Evolutionary conservation across 2,888 invertebrate genomes (phyloP).

Genomic region (Lepetodrilus schrolli): DNA sequence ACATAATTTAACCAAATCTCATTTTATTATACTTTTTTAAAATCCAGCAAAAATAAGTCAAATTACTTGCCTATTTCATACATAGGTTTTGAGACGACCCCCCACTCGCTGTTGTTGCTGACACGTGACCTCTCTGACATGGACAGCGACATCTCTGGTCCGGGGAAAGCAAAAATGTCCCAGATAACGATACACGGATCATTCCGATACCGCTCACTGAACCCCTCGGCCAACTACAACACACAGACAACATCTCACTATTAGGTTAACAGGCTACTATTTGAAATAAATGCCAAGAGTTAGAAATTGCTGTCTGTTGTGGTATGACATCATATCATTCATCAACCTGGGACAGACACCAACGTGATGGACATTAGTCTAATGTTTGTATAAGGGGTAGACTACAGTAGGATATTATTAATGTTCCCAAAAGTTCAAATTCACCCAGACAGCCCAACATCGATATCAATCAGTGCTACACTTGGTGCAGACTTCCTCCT

Average conservation of each 20-base stretch:
- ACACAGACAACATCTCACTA: too few relatives aligned
- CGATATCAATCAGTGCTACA: too few relatives aligned
- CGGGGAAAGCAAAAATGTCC: constrained; percentile 81
- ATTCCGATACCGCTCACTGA: constrained; percentile 88
- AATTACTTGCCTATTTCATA: constrained; percentile 60
- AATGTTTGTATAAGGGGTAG: not conserved
- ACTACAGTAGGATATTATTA: not conserved
- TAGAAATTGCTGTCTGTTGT: constrained; percentile 12
- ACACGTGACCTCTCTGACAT: constrained; percentile 53
- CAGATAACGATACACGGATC: constrained; percentile 92
- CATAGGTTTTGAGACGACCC: constrained; percentile 53
- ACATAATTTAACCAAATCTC: too few relatives aligned
- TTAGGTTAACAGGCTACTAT: too few relatives aligned
- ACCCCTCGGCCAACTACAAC: constrained; percentile 84
- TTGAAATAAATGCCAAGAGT: too few relatives aligned
- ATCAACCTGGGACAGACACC: not conserved
- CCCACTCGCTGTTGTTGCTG: constrained; percentile 59
- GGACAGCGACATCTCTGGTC: constrained; percentile 39
- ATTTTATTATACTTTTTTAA: too few relatives aligned
- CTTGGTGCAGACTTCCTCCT: too few relatives aligned
- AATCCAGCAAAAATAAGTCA: not conserved
- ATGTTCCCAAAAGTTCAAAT: too few relatives aligned
- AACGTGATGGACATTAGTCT: too few relatives aligned
- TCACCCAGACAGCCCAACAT: too few relatives aligned
- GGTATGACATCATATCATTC: not conserved